Base-by-base conservation (phyloP, 1,140 invertebrate species). In the Drosophila sp. region DNA sequence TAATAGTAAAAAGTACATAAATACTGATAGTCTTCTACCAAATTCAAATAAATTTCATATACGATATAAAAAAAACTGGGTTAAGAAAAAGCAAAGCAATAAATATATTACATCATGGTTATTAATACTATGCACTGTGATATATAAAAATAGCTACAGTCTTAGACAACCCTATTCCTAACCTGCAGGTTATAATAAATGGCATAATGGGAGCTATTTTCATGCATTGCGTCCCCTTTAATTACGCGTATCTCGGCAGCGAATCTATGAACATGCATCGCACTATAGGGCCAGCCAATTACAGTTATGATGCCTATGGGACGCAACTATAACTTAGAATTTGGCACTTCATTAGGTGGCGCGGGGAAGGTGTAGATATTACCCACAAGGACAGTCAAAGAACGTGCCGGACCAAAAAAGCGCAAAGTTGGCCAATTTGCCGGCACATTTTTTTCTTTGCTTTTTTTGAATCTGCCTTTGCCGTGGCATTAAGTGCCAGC, bases 291-390 rank as follows among this genome's bases (percentile, higher is more conserved):
- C 48, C 65, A 62, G 61, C 46, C 57, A 62, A 69, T 69, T 69
- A 53, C 57, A 69, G 53, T 62, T 69, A 69, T 62, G 57, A 69
- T 46, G 65, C 9, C 65, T 43, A 36, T 45, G 65, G 54, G 36
- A 29, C 46, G 29, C 38, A 69, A 69, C 65, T 69, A 81, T 80
- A 80, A 81, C 56, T 80, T 70, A 81, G 78, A 36, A 69, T 73
- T 81, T 69, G 63, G 54, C 78, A 69, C 78, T 56, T 58, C 57
- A 67, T 48, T 41, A 69, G 25, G 32, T 27, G 4, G 32, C 2
- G 18, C 29, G 40, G 7, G 9, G 56, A 8, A 9, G 13, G 13
- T 9, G 14, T 4, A 38, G 41, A 36, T n/a, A 9, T 11, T 18
- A 14, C 32, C n/a, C 21, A 36, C 14, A 69, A 43, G 38, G 53